Evolutionary conservation across 1,140 invertebrate species (phyloP), one percentile per base, ranked within the genome.

Genomic region (Dendroctonus valens): DNA sequence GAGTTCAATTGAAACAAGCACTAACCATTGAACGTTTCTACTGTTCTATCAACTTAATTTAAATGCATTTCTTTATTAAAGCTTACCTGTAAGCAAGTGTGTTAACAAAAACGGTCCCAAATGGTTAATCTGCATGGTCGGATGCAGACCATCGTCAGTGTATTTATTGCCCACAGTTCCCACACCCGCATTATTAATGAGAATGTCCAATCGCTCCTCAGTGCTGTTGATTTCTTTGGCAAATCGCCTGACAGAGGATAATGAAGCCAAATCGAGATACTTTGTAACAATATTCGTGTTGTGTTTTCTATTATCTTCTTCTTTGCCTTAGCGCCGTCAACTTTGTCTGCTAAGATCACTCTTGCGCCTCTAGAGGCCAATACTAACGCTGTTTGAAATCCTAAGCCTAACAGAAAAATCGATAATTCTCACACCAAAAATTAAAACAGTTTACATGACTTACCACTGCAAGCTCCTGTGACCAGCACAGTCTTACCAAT

Each of bases 151-250:
- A 73, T 90, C 87, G 15, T 82, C 82, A 5, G 87, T 88, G 42
- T 75, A 70, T 63, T 79, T 76, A 38, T 79, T 77, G 0, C 72
- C 75, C 0, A 72, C 40, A 3, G 77, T 77, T 41, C 74, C 79
- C 8, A 87, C 87, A 71, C 77, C 80, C 6, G 88, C 87, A 74
- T 90, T 90, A 70, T 90, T 89, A 5, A 91, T 82, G 5, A 91
- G 74, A 49, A 86, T 79, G 71, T 86, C 82, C 6, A 86, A 60
- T 52, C 79, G 73, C 4, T 74, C 48, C 68, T 83, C 81, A n/a
- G 73, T 76, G 6, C 70, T 68, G 38, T 80, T 74, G 9, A 84
- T 81, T 38, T 82, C 78, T 41, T 72, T 70, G 8, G 80, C 79
- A 70, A 83, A 83, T 58, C 76, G 73, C 42, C 82, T 72, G n/a